Evolutionary conservation across 2,797 vertebrate genomes (phyloP).

Genomic region (Protonibea diacanthus): DNA sequence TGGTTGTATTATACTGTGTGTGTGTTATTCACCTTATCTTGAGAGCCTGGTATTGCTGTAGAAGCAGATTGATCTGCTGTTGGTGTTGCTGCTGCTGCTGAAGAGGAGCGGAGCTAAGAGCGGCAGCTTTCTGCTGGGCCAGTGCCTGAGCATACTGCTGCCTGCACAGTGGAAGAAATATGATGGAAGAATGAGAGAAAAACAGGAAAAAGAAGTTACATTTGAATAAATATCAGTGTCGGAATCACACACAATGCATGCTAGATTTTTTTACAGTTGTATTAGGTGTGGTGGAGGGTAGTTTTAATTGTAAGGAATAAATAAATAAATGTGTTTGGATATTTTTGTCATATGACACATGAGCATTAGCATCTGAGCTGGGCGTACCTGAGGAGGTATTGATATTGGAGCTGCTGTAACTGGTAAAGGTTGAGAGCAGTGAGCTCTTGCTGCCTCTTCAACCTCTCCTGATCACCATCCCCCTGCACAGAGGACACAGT

Average conservation of each 20-base stretch:
- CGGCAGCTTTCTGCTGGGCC: constrained; percentile 94
- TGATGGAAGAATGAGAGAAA: neutral
- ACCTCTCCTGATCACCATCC: constrained; percentile 94
- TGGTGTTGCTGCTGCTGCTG: constrained; percentile 97
- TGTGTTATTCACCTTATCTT: constrained; percentile 91
- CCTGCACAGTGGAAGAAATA: constrained; percentile 73
- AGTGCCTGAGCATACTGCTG: constrained; percentile 97
- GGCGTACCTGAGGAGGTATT: constrained; percentile 94
- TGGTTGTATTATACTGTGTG: neutral
- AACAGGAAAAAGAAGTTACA: neutral
- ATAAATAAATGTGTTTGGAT: neutral
- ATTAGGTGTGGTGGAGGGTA: neutral
- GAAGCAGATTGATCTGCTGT: constrained; percentile 93
- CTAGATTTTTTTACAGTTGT: neutral
- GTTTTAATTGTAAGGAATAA: neutral
- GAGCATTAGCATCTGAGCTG: neutral
- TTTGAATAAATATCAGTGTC: neutral
- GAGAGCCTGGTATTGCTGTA: constrained; percentile 95
- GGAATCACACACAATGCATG: neutral
- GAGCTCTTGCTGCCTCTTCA: constrained; percentile 95
- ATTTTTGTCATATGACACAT: neutral
- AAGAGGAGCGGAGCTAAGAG: constrained; percentile 88
- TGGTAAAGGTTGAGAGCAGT: constrained; percentile 96
- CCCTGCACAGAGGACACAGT: constrained; percentile 80
- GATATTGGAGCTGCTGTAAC: constrained; percentile 95